Conservation (phyloP, 2,113 vertebrate genomes). For the Ceyx melanurus region DNA sequence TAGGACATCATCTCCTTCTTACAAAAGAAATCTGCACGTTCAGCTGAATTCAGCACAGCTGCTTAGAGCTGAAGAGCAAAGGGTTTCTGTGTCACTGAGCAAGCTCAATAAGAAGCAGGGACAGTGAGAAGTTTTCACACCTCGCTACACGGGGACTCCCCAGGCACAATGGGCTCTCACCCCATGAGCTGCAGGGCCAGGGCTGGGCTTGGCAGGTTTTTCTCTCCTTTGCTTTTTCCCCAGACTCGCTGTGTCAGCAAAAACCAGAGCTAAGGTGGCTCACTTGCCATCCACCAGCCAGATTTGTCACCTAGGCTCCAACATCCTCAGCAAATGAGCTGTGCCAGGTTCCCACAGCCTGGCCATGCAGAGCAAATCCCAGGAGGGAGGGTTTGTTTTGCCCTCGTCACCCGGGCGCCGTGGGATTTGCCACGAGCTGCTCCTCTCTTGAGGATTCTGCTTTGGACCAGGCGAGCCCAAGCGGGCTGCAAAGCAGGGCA, state of each 20-base stretch:
- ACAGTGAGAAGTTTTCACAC: neutral
- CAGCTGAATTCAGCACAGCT: neutral
- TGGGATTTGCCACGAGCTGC: neutral
- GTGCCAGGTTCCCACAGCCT: constrained; percentile 1
- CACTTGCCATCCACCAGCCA: neutral
- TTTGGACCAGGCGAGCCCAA: accelerated
- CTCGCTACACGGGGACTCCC: neutral
- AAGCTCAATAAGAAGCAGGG: neutral
- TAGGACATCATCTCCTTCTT: neutral
- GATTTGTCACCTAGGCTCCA: neutral
- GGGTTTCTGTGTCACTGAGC: constrained; percentile 23
- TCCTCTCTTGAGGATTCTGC: neutral
- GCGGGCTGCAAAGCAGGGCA: neutral
- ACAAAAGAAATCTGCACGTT: neutral
- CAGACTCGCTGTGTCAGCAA: constrained; percentile 25
- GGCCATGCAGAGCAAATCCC: neutral
- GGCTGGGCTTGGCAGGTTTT: constrained; percentile 21
- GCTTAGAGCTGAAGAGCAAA: neutral
- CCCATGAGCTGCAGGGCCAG: neutral
- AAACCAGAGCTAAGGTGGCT: neutral
- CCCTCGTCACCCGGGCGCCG: neutral
- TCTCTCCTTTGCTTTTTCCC: neutral
- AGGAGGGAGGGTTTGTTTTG: neutral
- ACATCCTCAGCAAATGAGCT: neutral
- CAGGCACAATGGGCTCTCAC: neutral